phyloP scores from a whole-genome alignment of 2,888 invertebrate genomes.

The Polia nebulosa region DNA sequence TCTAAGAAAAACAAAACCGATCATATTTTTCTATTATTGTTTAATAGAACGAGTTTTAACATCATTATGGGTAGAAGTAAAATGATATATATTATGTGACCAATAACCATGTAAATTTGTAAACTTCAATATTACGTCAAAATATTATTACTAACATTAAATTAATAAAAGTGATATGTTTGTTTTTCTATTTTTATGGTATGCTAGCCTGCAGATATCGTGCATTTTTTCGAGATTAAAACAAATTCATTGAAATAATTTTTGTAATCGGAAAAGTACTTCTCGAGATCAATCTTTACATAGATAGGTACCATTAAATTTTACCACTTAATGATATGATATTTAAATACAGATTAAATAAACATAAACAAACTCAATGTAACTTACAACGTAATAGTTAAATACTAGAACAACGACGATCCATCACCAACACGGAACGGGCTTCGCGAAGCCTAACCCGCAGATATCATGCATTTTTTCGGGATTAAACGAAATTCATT shows the following conservation, averaged over 20 bases:
- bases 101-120: too few species aligned
- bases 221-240: background rate
- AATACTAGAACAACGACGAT: background rate
- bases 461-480: background rate
- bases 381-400: conserved; percentile 5
- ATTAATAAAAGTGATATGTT: too few species aligned
- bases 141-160: conserved; percentile 21
- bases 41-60: conserved; percentile 65
- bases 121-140: conserved; percentile 18
- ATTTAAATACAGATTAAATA: background rate
- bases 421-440: conserved; percentile 17
- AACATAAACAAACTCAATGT: background rate
- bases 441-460: background rate
- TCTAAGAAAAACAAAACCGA: conserved; percentile 74
- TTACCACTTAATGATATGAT: background rate
- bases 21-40: conserved; percentile 68
- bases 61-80: conserved; percentile 23
- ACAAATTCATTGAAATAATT: background rate
- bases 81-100: conserved; percentile 35
- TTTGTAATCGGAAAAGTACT: background rate
- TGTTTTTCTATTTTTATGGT: too few species aligned
- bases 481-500: background rate
- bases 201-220: background rate
- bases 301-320: background rate
- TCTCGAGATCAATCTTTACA: background rate